Conservation (phyloP, 1,140 invertebrate genomes). For the Amyelois transitella region DNA sequence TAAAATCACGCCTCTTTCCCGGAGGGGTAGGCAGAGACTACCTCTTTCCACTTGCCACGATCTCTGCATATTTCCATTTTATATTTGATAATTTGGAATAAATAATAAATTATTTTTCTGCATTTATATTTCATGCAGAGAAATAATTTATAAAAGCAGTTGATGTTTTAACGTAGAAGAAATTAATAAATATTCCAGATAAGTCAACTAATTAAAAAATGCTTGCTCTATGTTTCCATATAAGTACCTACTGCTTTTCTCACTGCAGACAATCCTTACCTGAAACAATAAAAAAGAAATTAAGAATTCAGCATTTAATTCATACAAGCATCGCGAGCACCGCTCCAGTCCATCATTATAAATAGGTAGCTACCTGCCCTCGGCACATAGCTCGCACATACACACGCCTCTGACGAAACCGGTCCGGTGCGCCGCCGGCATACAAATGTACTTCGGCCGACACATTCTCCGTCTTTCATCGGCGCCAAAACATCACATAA, state of each 20-base stretch:
- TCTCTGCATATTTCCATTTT: too few relatives aligned
- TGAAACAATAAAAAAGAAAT: constrained; percentile 55
- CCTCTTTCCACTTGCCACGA: too few relatives aligned
- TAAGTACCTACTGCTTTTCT: neutral
- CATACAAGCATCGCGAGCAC: constrained; percentile 18
- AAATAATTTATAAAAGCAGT: too few relatives aligned
- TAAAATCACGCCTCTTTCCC: too few relatives aligned
- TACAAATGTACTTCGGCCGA: constrained; percentile 60
- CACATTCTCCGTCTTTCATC: constrained; percentile 63
- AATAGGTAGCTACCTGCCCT: constrained; percentile 62
- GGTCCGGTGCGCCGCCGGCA: constrained; percentile 51
- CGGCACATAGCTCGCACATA: constrained; percentile 63
- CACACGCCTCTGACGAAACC: constrained; percentile 66
- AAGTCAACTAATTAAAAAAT: constrained; percentile 5
- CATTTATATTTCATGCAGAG: too few relatives aligned
- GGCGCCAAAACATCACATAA: constrained; percentile 59
- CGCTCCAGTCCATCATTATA: constrained; percentile 54
- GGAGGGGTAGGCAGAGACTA: too few relatives aligned
- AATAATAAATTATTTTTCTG: too few relatives aligned
- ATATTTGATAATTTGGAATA: too few relatives aligned
- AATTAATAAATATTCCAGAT: too few relatives aligned
- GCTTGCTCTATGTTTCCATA: constrained; percentile 13
- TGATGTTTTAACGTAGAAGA: too few relatives aligned
- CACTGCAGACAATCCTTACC: constrained; percentile 25
- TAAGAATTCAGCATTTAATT: constrained; percentile 57